Evolutionary conservation across 2,888 invertebrate species (phyloP).

Genomic region (Taenaris catops): DNA sequence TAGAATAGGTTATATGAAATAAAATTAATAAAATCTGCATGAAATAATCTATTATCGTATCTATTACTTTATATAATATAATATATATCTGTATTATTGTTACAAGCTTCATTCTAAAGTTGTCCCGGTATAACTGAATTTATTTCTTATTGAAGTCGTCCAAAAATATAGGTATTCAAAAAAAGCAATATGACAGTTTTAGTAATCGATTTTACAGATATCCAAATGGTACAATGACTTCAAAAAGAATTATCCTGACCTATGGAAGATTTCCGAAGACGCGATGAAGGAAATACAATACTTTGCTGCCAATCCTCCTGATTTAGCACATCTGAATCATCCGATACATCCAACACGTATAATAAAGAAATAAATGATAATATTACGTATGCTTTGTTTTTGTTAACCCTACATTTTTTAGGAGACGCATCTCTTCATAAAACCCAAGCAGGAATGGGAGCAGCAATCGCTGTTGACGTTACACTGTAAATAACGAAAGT

Average conservation of each 20-base stretch:
- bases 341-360: constrained; percentile 86
- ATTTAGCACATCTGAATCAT: constrained; percentile 84
- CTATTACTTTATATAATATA: too few relatives aligned
- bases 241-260: constrained; percentile 82
- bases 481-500: constrained; percentile 12
- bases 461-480: constrained; percentile 21
- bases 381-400: neutral
- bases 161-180: constrained; percentile 4
- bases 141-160: constrained; percentile 1
- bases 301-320: constrained; percentile 86
- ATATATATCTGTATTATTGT: too few relatives aligned
- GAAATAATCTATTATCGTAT: too few relatives aligned
- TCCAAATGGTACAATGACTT: constrained; percentile 85
- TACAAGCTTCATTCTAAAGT: too few relatives aligned
- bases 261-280: constrained; percentile 84
- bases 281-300: constrained; percentile 85
- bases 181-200: too few relatives aligned
- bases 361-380: constrained; percentile 40
- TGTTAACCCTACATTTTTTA: neutral
- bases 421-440: constrained; percentile 20
- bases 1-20: too few relatives aligned
- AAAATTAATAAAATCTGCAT: too few relatives aligned
- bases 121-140: too few relatives aligned
- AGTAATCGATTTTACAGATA: constrained; percentile 40
- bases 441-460: constrained; percentile 21